Base-by-base conservation (phyloP, 2,113 vertebrate species). In the Syrrhaptes paradoxus region DNA sequence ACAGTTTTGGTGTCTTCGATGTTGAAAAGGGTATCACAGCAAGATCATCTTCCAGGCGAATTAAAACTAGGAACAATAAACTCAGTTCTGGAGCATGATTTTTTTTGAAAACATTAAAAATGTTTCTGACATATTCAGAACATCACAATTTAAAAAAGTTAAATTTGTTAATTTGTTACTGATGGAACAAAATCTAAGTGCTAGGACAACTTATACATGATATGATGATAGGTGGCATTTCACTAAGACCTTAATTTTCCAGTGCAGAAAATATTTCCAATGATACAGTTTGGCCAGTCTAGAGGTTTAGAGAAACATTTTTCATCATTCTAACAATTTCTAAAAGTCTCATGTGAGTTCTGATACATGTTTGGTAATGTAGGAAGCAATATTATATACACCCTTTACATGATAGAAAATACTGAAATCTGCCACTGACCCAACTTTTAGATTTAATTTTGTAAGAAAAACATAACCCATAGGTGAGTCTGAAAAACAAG, bases 201-300 rank as follows among this genome's bases (percentile, higher is more conserved):
- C 16, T 43, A 17, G 20, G n/a, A 68, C 21, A 87, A 59, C 5
- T 32, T 43, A 38, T 31, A 55, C 61, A 19, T 36, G 17, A n/a
- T 65, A 19, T 55, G 51, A 70, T 21, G 17, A 65, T 32, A 52
- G 22, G 34, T 38, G 49, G 17, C 1, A 45, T 63, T 78, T 86
- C 46, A 46, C 11, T 55, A 67, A 72, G 49, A 62, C 7, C 6
- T 41, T 71, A 15, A 38, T 86, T 67, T 38, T 54, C 34, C 48
- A 25, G 21, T 26, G 28, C n/a, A 72, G 18, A 57, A 92, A 71
- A 78, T 57, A 52, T 45, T 71, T 88, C 48, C 58, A 28, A 49
- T 8, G 0, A 6, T 51, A 46, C 28, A 24, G 1, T 74, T 90
- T 73, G 24, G 46, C 10, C 8, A 26, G 5, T 10, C 25, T 49